Evolutionary conservation across 2,113 vertebrate species (phyloP), one percentile per base, ranked within the genome.

Genomic region (Sisor rabdophorus): DNA sequence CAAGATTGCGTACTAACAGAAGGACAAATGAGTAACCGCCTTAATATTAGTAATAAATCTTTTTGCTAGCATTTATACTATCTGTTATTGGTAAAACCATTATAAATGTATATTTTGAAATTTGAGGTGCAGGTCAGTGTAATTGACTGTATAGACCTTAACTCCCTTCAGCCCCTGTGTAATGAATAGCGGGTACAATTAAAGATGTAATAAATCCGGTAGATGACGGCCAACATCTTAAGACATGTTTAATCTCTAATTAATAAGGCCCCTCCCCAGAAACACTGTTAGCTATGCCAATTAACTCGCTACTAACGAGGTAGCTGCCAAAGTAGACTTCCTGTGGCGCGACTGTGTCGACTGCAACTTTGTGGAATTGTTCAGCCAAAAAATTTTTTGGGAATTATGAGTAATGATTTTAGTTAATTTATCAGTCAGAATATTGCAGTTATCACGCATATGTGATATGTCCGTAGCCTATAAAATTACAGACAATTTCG

Each of bases 191-290:
- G 86, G 87, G 83, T 83, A 86, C 90, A 91, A 91, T 90, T 90
- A 89, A 86, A 89, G 86, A 87, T 86, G 87, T 87, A 91, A 91
- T 92, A 90, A 89, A 89, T 79, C 82, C 81, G 81, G 87, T 85
- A 85, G 87, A 85, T 82, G 87, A 85, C 83, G 77, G 84, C 84
- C 85, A 87, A 89, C 88, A 90, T 88, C 85, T 90, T 89, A 89
- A 88, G 85, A 82, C 76, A 84, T 81, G 82, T 88, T 91, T 89
- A 89, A 90, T 89, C 85, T 81, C 81, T 89, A 90, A 90, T 93
- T 92, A 92, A 88, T 80, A 81, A 85, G 86, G 85, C 89, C 86
- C 78, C 78, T 71, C 89, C 88, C 82, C 84, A 84, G 84, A 88
- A 87, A 82, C 84, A 81, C 81, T 73, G 60, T 80, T 64, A 82